Evolutionary conservation across 1,140 invertebrate genomes (phyloP), one percentile per base, ranked within the genome.

Genomic region (Mylabris phalerata): DNA sequence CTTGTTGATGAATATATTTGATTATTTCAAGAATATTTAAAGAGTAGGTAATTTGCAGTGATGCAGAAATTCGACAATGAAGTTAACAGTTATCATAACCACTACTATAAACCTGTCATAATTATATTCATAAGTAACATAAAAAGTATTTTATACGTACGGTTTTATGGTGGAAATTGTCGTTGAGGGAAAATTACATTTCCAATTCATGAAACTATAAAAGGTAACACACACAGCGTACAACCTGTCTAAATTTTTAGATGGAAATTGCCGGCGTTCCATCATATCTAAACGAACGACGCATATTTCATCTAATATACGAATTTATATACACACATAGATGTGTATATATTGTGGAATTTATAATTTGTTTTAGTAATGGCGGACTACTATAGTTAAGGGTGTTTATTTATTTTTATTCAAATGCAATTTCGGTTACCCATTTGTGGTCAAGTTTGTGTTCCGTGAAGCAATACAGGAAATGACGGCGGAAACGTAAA

Each of bases 121-220:
- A 63, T 63, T 63, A 56, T 63, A 63, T 63, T 59, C 61, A 63
- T 63, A 62, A 62, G 56, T 39, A 58, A 55, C 50, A 62, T 58
- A 55, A 55, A 55, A 63, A 60, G 61, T 60, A 54, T 56, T 60
- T 60, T 63, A 63, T 63, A 60, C 48, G 48, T 50, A 38, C 48
- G 49, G 58, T 51, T 62, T 63, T 57, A 60, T 51, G 61, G 40
- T 52, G 52, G 44, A 60, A 63, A 57, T 63, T 60, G 52, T 63
- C 58, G 51, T 59, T 39, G 58, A 63, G 50, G 40, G 64, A 66
- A 66, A 66, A 66, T 66, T 66, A 63, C 61, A 66, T 66, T 66
- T 63, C 64, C 64, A 66, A 66, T 66, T 66, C 64, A 66, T 66
- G 61, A 66, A 66, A 63, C 49, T 50, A 48, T 50, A 57, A 65